Evolutionary conservation across 2,888 invertebrate genomes (phyloP), one percentile per base, ranked within the genome.

Genomic region (Molanna angustata): DNA sequence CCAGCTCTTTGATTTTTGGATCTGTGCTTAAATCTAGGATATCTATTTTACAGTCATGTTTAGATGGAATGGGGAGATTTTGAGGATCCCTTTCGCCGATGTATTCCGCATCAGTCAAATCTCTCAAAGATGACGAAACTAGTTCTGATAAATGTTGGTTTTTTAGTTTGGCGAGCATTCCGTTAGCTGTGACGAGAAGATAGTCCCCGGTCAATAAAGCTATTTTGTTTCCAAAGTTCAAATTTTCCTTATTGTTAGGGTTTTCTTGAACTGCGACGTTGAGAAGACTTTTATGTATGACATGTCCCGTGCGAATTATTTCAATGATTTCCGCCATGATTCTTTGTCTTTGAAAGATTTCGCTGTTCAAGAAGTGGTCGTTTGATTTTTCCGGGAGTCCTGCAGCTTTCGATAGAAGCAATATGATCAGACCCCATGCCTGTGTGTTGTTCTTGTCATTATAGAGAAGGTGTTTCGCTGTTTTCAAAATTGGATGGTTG

Each of bases 141-240:
- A 90, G 69, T 68, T 88, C 88, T 2, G 90, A 88, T 33, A 92
- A 75, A 75, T 91, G 80, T 64, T 82, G 82, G 61, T 82, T 81
- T 59, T 73, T 73, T 11, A 93, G 73, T 49, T 83, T 78, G 1
- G 92, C 90, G 17, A 93, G 71, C 70, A 88, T 90, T 1, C 84
- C 82, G 63, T 89, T 90, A 49, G 90, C 90, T 53, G 86, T 91
- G 18, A 86, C 88, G 0, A 93, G 73, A 52, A 94, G 74, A 67
- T 90, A 93, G 67, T 94, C 94, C 19, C 90, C 94, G 58, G 89
- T 88, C 0, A 94, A 75, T 9, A 93, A 79, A 0, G 92, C 90
- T 62, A 94, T 88, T 76, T 92, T 93, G 67, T 93, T 93, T 1
- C 92, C 92, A 68, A 89, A 90, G 65, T 87, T 80, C 74, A 90